Conservation (phyloP, 2,113 vertebrate species). For the Eurypyga helias region DNA sequence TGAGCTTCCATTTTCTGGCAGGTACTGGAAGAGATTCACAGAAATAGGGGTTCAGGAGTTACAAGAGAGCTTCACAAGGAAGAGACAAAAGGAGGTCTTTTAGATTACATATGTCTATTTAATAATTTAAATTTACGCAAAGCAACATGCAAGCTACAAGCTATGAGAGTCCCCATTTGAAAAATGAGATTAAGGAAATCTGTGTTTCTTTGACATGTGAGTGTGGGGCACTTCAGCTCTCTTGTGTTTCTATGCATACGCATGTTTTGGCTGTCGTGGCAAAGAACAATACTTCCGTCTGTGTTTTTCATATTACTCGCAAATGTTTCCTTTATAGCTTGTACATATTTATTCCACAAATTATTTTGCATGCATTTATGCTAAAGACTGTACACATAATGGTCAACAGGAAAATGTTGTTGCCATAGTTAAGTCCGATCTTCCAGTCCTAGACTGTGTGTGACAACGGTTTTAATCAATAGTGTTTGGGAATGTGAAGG, state of each 20-base stretch:
- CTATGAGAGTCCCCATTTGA: background rate
- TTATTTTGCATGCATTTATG: background rate
- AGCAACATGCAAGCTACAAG: background rate
- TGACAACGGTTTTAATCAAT: background rate
- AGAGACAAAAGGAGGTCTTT: background rate
- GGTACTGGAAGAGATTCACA: background rate
- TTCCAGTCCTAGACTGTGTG: background rate
- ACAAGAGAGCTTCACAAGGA: background rate
- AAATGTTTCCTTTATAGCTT: background rate
- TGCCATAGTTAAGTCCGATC: background rate
- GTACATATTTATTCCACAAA: background rate
- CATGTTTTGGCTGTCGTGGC: background rate
- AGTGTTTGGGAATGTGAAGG: background rate
- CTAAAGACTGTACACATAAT: background rate
- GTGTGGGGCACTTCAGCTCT: background rate
- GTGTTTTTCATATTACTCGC: background rate
- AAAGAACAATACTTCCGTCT: background rate
- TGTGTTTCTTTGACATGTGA: background rate
- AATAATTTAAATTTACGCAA: background rate
- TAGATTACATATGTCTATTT: background rate
- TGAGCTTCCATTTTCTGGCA: background rate
- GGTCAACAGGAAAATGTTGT: background rate
- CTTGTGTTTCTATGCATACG: background rate
- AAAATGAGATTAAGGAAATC: background rate
- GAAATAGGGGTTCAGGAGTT: background rate